phyloP scores from a whole-genome alignment of 1,140 invertebrate species.

The Eumaeus atala region DNA sequence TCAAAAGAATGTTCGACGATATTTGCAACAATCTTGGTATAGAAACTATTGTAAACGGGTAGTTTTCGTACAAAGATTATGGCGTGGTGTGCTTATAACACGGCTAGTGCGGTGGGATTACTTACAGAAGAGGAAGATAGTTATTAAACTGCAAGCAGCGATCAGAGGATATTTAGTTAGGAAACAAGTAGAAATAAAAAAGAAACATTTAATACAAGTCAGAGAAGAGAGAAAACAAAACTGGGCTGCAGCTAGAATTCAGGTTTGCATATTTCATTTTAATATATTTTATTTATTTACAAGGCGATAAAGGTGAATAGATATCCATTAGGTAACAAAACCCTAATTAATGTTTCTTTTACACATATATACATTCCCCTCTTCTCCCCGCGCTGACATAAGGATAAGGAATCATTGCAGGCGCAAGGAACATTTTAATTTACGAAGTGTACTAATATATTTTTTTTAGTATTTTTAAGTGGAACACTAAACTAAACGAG shows the following conservation, averaged over 20 bases:
- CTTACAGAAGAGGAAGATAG: constrained; percentile 42
- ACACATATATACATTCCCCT: too few species aligned
- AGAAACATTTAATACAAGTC: constrained; percentile 60
- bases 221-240: constrained; percentile 58
- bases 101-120: constrained; percentile 46
- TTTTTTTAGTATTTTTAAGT: too few species aligned
- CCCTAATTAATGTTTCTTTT: too few species aligned
- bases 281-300: not conserved
- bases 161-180: constrained; percentile 72
- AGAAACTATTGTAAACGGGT: constrained; percentile 36
- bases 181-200: constrained; percentile 43
- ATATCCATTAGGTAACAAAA: too few species aligned
- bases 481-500: too few species aligned
- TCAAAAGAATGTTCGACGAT: constrained; percentile 78
- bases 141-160: constrained; percentile 60
- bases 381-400: too few species aligned
- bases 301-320: too few species aligned
- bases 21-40: constrained; percentile 53
- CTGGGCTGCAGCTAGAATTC: constrained; percentile 78
- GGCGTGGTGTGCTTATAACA: constrained; percentile 51
- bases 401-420: too few species aligned
- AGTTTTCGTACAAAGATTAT: constrained; percentile 66
- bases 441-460: too few species aligned
- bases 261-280: constrained; percentile 51
- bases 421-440: too few species aligned